Percentiles rank a stretch among this genome's conserved stretches.
Evolutionary conservation across 2,113 vertebrate genomes (phyloP).

Genomic region (Tetraodon nigroviridis): DNA sequence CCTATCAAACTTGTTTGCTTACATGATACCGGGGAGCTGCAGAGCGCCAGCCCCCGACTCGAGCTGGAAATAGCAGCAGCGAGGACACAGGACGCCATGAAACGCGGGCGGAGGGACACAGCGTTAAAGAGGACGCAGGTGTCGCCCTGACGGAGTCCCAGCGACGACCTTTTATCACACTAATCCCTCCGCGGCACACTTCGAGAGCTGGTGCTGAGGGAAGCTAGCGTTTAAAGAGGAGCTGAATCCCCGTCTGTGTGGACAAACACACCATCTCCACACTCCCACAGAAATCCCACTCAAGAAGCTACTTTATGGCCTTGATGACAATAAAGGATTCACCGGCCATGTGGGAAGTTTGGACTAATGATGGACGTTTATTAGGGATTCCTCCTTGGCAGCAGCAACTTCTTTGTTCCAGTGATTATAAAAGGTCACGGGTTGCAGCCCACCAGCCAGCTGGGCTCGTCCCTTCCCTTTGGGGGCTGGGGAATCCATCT

Average conservation of each 20-base stretch:
- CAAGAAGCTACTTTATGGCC: no score
- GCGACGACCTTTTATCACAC: constrained; percentile 28
- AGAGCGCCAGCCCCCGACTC: constrained; percentile 34
- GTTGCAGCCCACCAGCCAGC: no score
- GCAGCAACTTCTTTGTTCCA: no score
- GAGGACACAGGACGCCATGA: constrained; percentile 17
- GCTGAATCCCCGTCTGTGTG: background rate
- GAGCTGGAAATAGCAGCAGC: constrained; percentile 47
- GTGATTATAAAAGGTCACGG: no score
- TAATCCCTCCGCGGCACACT: constrained; percentile 29
- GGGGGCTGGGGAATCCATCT: no score
- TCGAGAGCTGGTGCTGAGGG: background rate
- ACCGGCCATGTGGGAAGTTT: no score
- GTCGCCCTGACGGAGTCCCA: constrained; percentile 5
- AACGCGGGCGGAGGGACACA: constrained; percentile 38
- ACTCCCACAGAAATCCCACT: no score
- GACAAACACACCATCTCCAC: background rate
- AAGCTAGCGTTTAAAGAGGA: background rate
- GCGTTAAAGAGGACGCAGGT: background rate
- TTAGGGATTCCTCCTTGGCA: no score
- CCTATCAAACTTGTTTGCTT: constrained; percentile 61
- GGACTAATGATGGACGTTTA: no score
- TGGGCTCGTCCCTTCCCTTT: no score
- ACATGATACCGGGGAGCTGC: constrained; percentile 52
- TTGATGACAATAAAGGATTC: no score